Conservation (phyloP, 2,888 invertebrate species). For the Dicranocentrus wangi region DNA sequence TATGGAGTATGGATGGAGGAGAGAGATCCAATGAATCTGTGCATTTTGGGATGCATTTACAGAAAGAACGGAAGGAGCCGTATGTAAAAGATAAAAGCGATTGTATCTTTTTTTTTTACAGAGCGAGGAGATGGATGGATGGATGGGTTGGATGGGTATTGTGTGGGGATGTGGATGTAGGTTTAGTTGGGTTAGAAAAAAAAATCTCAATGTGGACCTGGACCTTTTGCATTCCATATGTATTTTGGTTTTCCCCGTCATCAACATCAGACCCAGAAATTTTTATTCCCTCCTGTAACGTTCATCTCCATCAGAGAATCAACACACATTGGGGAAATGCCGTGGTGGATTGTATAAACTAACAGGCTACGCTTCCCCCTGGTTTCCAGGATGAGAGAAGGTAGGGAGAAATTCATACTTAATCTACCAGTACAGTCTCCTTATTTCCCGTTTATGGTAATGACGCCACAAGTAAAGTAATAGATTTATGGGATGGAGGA, state of each 20-base stretch:
- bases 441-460: background rate
- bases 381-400: background rate
- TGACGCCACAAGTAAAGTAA: background rate
- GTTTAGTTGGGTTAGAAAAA: no score
- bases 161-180: background rate
- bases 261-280: background rate
- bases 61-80: background rate
- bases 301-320: conserved; percentile 16
- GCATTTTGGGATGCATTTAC: background rate
- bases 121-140: background rate
- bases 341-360: background rate
- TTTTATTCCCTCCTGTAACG: conserved; percentile 4
- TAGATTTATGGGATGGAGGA: conserved; percentile 13
- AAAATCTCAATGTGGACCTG: no score
- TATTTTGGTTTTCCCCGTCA: conserved; percentile 18
- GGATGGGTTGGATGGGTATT: background rate
- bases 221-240: no score
- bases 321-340: conserved; percentile 11
- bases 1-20: background rate
- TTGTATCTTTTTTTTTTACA: no score
- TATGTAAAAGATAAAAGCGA: no score
- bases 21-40: background rate
- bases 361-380: background rate
- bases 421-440: conserved; percentile 1
- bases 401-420: background rate